Evolutionary conservation across 2,888 invertebrate genomes (phyloP).

Genomic region (Pterostichus madidus): DNA sequence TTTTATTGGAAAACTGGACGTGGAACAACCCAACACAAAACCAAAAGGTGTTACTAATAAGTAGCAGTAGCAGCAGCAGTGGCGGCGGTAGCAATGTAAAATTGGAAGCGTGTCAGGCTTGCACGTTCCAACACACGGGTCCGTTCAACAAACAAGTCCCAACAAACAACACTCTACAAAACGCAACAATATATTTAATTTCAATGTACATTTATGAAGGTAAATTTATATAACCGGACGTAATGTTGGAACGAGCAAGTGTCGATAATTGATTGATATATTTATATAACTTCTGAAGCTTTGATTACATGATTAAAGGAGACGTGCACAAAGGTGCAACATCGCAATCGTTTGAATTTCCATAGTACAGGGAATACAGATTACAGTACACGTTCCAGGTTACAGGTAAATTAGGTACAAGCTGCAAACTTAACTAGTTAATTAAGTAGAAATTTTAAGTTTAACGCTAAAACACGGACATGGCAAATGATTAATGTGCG

Average conservation of each 20-base stretch:
- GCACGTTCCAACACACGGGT: not conserved
- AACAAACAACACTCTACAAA: conserved; percentile 22
- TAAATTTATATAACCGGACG: conserved; percentile 58
- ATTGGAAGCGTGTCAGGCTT: not conserved
- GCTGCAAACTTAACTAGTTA: conserved; percentile 29
- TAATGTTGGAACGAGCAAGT: conserved; percentile 36
- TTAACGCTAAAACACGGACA: conserved; percentile 20
- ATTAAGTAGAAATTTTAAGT: conserved; percentile 38
- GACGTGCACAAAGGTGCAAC: conserved; percentile 26
- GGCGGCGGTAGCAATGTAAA: conserved; percentile 41
- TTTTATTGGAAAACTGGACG: conserved; percentile 38
- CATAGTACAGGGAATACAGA: conserved; percentile 9
- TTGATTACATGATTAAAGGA: conserved; percentile 29
- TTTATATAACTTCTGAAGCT: conserved; percentile 42
- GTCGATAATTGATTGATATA: conserved; percentile 3
- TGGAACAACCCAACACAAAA: conserved; percentile 59
- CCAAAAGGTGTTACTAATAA: conserved; percentile 43
- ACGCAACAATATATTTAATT: conserved; percentile 51
- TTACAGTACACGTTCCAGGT: conserved; percentile 21
- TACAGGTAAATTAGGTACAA: conserved; percentile 39
- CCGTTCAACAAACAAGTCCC: conserved; percentile 26
- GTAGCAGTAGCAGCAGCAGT: conserved; percentile 59
- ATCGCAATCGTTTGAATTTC: conserved; percentile 11
- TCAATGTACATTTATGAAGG: conserved; percentile 64
- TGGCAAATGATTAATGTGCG: conserved; percentile 50